Evolutionary conservation across 2,113 vertebrate species (phyloP).

Genomic region (Epinephelus cyanopodus): DNA sequence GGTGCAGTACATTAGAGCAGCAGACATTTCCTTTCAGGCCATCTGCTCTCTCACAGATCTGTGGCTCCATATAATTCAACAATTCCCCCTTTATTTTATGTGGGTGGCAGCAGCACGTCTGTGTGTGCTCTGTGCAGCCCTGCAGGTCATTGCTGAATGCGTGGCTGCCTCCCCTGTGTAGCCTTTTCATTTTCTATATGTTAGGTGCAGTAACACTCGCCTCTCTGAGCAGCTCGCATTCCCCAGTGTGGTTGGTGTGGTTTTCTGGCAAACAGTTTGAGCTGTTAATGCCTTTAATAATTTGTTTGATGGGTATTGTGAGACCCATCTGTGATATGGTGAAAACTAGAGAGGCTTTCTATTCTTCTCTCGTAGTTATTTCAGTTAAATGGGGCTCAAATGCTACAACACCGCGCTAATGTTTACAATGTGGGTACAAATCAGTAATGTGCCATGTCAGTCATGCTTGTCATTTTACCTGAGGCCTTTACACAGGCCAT

Average conservation of each 20-base stretch:
- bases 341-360: not conserved
- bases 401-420: not conserved
- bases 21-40: slow-evolving; percentile 58
- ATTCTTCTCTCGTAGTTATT: not conserved
- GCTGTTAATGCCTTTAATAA: not conserved
- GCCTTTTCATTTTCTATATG: slow-evolving; percentile 7
- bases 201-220: not conserved
- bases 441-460: not conserved
- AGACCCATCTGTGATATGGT: not conserved
- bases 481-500: slow-evolving; percentile 14
- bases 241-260: not conserved
- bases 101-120: slow-evolving; percentile 34
- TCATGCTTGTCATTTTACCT: not conserved
- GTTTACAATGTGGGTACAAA: not conserved
- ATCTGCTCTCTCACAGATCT: slow-evolving; percentile 66
- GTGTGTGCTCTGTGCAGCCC: slow-evolving; percentile 14
- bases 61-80: slow-evolving; percentile 42
- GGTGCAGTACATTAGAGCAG: slow-evolving; percentile 50
- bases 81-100: slow-evolving; percentile 25
- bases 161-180: not conserved
- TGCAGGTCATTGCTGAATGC: slow-evolving; percentile 5
- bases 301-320: slow-evolving; percentile 8
- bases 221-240: not conserved
- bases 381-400: not conserved
- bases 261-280: slow-evolving; percentile 1